Conservation (phyloP, 2,113 vertebrate species). For the Emydocephalus ijimae region DNA sequence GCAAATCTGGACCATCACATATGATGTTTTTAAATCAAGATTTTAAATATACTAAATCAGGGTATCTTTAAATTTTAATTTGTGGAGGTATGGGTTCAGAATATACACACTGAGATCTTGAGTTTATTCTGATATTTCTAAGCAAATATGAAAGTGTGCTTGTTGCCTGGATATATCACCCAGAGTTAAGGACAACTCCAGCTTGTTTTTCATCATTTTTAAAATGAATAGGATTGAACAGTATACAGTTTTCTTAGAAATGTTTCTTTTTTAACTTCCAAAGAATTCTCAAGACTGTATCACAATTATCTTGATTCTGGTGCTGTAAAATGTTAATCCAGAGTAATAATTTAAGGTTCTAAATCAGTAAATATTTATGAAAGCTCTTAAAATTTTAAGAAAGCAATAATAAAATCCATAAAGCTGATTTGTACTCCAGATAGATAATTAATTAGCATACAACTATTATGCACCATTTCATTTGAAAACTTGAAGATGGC, state of each 20-base stretch:
- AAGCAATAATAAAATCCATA: not conserved
- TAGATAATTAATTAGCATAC: not conserved
- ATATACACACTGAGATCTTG: not conserved
- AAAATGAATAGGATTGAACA: not conserved
- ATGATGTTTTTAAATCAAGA: not conserved
- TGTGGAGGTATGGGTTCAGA: not conserved
- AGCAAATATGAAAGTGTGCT: not conserved
- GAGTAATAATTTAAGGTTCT: not conserved
- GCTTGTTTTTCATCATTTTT: not conserved
- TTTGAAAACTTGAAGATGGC: not conserved
- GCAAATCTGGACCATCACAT: not conserved
- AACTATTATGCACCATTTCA: not conserved
- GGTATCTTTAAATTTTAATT: not conserved
- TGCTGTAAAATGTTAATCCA: conserved; percentile 4
- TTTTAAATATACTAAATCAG: not conserved
- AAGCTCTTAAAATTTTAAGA: not conserved
- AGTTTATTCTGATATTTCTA: not conserved
- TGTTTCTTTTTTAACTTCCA: not conserved
- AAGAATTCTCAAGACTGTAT: not conserved
- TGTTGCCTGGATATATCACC: not conserved
- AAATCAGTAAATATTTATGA: not conserved
- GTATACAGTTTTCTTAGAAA: not conserved
- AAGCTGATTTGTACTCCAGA: conserved; percentile 12
- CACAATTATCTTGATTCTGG: not conserved
- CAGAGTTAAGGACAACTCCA: not conserved